These are phyloP conservation scores for Motacilla tschutschensis DNA, from an alignment of 2,113 vertebrate genomes.

Conservation along the genomic window DNA sequence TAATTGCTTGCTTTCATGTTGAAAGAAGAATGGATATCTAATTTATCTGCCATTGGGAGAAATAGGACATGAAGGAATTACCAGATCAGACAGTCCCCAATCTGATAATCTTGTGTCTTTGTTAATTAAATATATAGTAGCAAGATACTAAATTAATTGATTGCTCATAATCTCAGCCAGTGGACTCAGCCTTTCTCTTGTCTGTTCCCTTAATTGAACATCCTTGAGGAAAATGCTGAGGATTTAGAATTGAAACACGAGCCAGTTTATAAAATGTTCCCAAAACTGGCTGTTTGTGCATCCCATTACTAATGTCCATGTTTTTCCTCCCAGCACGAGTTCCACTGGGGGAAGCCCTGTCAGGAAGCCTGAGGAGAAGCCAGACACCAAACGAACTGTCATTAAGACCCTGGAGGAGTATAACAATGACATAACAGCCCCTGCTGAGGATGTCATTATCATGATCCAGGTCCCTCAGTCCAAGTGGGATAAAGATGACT, in stretches of 20 bases:
- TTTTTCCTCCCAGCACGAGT: conserved; percentile 73
- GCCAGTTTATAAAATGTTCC: not conserved
- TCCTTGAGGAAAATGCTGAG: not conserved
- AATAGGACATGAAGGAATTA: conserved; percentile 31
- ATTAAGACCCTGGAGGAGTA: conserved; percentile 86
- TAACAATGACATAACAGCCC: conserved; percentile 78
- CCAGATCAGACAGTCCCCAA: conserved; percentile 14
- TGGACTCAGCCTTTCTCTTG: not conserved
- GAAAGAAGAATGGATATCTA: not conserved
- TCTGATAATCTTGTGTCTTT: conserved; percentile 27
- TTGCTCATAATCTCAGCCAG: not conserved
- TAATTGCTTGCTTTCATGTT: not conserved
- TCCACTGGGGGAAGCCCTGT: conserved; percentile 85
- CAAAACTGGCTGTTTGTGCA: not conserved
- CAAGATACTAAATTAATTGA: conserved; percentile 1
- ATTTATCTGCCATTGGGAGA: not conserved
- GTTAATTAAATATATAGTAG: conserved; percentile 3
- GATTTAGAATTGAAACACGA: not conserved
- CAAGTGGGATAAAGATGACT: conserved; percentile 88
- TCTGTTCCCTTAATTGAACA: not conserved
- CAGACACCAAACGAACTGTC: conserved; percentile 76
- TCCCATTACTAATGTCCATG: not conserved
- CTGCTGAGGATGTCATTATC: conserved; percentile 84
- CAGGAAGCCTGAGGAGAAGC: conserved; percentile 78
- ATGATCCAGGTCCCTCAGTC: conserved; percentile 86